Evolutionary conservation across 2,888 invertebrate species (phyloP).

Genomic region (Athetis lepigone): DNA sequence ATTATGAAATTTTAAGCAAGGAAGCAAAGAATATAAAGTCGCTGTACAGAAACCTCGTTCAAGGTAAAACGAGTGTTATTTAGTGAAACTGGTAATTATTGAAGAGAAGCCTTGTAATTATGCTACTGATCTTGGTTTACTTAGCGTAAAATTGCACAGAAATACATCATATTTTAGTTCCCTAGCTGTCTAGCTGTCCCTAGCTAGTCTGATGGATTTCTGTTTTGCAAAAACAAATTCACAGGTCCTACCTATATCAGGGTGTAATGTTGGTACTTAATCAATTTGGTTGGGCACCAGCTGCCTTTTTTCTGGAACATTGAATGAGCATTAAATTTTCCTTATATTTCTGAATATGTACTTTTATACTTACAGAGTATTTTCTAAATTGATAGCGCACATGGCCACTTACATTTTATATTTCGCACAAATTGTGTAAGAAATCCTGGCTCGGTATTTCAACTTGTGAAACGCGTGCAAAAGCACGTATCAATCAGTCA

Average conservation of each 20-base stretch:
- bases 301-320: conserved; percentile 15
- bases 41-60: conserved; percentile 3
- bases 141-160: no score
- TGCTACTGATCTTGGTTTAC: conserved; percentile 24
- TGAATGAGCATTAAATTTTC: conserved; percentile 23
- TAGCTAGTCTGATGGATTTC: conserved; percentile 6
- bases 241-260: conserved; percentile 1
- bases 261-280: conserved; percentile 33
- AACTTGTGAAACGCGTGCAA: neutral
- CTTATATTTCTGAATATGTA: conserved; percentile 19
- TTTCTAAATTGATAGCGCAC: conserved; percentile 7
- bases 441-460: neutral
- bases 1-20: neutral
- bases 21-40: neutral
- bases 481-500: neutral
- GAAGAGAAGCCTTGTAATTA: conserved; percentile 30
- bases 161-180: no score
- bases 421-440: neutral
- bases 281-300: conserved; percentile 33
- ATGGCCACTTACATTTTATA: neutral
- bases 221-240: conserved; percentile 16
- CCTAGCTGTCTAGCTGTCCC: no score
- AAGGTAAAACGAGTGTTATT: neutral
- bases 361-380: conserved; percentile 12
- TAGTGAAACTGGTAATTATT: conserved; percentile 19